These are phyloP conservation scores for Arenaria interpres DNA, from an alignment of 2,113 vertebrate species.

Conservation along the genomic window DNA sequence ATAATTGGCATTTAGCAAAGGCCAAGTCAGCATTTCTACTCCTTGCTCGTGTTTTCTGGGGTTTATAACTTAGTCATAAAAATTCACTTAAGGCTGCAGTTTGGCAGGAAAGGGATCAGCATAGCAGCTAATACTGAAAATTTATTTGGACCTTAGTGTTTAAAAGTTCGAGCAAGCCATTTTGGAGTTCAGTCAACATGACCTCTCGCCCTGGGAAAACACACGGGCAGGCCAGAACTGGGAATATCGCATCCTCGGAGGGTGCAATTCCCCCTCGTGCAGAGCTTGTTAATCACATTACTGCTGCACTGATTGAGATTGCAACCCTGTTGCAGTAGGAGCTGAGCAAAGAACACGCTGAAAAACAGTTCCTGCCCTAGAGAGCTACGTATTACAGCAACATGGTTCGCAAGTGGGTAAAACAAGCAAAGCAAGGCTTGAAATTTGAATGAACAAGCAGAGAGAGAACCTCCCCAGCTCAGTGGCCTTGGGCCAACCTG, in stretches of 20 bases:
- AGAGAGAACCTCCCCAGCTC: not conserved
- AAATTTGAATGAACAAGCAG: not conserved
- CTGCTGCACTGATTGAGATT: not conserved
- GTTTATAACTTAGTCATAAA: slow-evolving; percentile 63
- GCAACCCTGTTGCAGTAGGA: not conserved
- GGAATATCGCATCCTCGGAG: not conserved
- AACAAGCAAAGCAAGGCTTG: not conserved
- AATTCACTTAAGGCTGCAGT: slow-evolving; percentile 47
- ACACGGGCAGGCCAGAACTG: not conserved
- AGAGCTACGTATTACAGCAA: not conserved
- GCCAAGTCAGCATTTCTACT: slow-evolving; percentile 55
- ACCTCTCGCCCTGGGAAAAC: not conserved
- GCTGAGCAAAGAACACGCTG: not conserved
- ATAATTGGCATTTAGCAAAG: slow-evolving; percentile 64
- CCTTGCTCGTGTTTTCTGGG: slow-evolving; percentile 31
- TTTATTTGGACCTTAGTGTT: not conserved
- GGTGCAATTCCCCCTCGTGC: slow-evolving; percentile 1
- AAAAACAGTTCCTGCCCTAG: not conserved
- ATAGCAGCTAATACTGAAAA: not conserved
- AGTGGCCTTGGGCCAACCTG: not conserved
- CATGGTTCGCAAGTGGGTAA: not conserved
- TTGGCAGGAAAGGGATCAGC: slow-evolving; percentile 21
- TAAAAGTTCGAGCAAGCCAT: not conserved
- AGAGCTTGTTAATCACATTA: not conserved
- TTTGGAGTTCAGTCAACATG: not conserved